These are phyloP conservation scores for Ochropacha duplaris DNA, from an alignment of 2,888 invertebrate genomes.

Conservation along the genomic window DNA sequence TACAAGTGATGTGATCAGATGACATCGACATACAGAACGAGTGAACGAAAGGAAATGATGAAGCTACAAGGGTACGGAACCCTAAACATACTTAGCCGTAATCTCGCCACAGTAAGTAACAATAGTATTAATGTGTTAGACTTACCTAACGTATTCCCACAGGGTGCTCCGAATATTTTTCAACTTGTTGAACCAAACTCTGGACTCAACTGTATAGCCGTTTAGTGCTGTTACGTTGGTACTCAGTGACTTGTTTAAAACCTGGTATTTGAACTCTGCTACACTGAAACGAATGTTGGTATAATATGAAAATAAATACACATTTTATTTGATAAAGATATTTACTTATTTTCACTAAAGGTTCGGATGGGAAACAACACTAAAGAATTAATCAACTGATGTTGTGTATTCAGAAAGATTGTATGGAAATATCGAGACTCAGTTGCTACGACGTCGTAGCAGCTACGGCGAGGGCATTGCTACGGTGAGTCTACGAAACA, in stretches of 20 bases:
- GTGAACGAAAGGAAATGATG: too few species aligned
- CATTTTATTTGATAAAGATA: too few species aligned
- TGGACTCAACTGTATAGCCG: constrained; percentile 23
- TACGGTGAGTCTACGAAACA: background rate
- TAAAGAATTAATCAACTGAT: too few species aligned
- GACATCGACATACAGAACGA: too few species aligned
- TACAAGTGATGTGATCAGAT: too few species aligned
- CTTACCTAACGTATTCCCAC: constrained; percentile 37
- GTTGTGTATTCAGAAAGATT: too few species aligned
- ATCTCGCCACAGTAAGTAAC: too few species aligned
- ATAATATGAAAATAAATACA: constrained; percentile 5
- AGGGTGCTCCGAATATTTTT: constrained; percentile 27
- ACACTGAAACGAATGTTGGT: constrained; percentile 28
- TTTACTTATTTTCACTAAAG: too few species aligned
- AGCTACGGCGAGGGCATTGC: too few species aligned
- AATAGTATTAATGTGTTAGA: background rate
- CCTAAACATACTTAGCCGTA: too few species aligned
- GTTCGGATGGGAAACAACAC: too few species aligned
- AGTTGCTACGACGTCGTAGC: background rate
- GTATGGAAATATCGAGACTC: background rate
- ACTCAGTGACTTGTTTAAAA: constrained; percentile 17
- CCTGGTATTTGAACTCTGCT: constrained; percentile 18
- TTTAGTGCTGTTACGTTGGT: constrained; percentile 15
- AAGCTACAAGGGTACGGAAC: too few species aligned
- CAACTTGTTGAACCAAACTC: constrained; percentile 26